Percentiles rank a stretch among this genome's conserved stretches.
These are phyloP conservation scores for Phasianus colchicus DNA, from an alignment of 2,113 vertebrate species.

Conservation along the genomic window DNA sequence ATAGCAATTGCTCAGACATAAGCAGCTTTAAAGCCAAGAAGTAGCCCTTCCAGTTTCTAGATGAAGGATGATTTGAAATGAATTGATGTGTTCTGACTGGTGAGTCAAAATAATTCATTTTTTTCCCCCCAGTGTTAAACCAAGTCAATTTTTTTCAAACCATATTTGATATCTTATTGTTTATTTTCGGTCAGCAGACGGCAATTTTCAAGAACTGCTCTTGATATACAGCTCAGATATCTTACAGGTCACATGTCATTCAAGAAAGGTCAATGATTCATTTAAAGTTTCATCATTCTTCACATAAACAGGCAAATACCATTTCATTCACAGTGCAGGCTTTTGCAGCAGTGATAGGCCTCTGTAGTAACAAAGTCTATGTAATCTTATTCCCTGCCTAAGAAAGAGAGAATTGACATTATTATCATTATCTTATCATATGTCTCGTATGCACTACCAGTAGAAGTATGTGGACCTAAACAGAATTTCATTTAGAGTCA, in stretches of 20 bases:
- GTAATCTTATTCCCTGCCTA: slow-evolving; percentile 55
- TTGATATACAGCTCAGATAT: slow-evolving; percentile 83
- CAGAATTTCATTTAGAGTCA: slow-evolving; percentile 64
- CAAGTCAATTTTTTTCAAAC: slow-evolving; percentile 88
- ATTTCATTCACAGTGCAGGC: slow-evolving; percentile 73
- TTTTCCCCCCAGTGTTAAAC: slow-evolving; percentile 77
- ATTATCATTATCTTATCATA: slow-evolving; percentile 50
- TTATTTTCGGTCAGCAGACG: slow-evolving; percentile 88
- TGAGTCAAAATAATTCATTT: slow-evolving; percentile 84
- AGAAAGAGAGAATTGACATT: slow-evolving; percentile 63
- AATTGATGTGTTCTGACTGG: slow-evolving; percentile 86
- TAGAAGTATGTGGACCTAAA: slow-evolving; percentile 52
- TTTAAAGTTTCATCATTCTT: slow-evolving; percentile 88
- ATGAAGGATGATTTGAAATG: slow-evolving; percentile 77
- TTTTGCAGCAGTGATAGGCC: slow-evolving; percentile 51
- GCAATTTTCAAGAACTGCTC: slow-evolving; percentile 87
- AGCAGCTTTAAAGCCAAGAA: slow-evolving; percentile 60
- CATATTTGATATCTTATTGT: slow-evolving; percentile 90
- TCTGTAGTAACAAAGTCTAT: slow-evolving; percentile 36
- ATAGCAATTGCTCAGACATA: slow-evolving; percentile 60
- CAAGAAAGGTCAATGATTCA: slow-evolving; percentile 88
- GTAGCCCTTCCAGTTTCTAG: slow-evolving; percentile 63
- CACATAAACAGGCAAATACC: slow-evolving; percentile 82
- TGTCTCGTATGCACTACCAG: slow-evolving; percentile 10
- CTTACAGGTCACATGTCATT: slow-evolving; percentile 90